phyloP scores from a whole-genome alignment of 2,797 vertebrate genomes.

The Poecilia picta region DNA sequence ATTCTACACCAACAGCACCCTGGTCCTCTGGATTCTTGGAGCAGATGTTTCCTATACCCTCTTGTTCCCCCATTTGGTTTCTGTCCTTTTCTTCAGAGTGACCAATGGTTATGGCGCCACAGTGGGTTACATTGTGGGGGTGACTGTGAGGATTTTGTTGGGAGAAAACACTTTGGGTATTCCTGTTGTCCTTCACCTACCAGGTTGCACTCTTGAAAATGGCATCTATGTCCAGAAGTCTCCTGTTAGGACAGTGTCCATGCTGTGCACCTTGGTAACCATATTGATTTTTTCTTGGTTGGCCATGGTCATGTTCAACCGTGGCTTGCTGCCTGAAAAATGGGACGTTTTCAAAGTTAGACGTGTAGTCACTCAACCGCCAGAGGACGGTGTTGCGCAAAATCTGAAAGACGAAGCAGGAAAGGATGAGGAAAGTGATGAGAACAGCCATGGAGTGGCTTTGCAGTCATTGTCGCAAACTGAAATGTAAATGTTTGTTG shows the following conservation, averaged over 20 bases:
- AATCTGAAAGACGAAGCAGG: conserved; percentile 6
- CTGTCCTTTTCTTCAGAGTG: conserved; percentile 72
- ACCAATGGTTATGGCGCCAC: conserved; percentile 74
- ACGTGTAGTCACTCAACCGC: not conserved
- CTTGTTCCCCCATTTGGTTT: conserved; percentile 81
- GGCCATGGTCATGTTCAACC: conserved; percentile 43
- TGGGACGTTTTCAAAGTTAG: conserved; percentile 63
- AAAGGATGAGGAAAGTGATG: conserved; percentile 16
- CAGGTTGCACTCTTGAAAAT: conserved; percentile 61
- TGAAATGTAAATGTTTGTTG: not conserved
- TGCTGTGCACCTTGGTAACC: conserved; percentile 70
- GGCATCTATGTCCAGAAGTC: conserved; percentile 71
- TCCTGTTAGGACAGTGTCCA: conserved; percentile 75
- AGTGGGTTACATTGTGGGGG: conserved; percentile 36
- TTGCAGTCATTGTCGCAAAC: conserved; percentile 29
- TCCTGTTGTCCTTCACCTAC: conserved; percentile 71
- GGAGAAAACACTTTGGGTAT: conserved; percentile 66
- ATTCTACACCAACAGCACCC: conserved; percentile 65
- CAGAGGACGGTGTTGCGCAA: not conserved
- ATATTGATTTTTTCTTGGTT: conserved; percentile 37
- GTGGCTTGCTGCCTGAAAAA: conserved; percentile 42
- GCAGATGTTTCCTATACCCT: conserved; percentile 78
- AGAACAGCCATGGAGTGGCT: conserved; percentile 6
- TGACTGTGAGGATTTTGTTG: conserved; percentile 46
- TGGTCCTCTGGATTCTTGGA: conserved; percentile 79